Evolutionary conservation across 2,113 vertebrate genomes (phyloP), one percentile per base, ranked within the genome.

Genomic region (Parotia lawesii): DNA sequence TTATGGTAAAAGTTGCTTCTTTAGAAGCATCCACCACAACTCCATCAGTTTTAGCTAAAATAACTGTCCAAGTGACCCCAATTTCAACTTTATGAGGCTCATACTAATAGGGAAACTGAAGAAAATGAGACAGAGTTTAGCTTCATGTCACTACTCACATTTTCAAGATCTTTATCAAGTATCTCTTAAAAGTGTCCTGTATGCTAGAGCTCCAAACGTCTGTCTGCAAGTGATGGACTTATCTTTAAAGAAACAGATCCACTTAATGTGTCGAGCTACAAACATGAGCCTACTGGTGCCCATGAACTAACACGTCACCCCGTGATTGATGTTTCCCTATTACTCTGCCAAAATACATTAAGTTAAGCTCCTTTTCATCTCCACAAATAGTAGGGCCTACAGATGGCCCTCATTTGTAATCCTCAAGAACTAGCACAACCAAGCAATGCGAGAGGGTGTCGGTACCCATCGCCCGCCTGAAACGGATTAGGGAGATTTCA

Each of bases 281-380:
- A 97, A 97, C 97, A 96, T 96, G 90, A 89, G 93, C 94, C 88
- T 21, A 80, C 95, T 96, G 95, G 96, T 97, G 95, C 96, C 93
- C 92, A 94, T 76, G 74, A 96, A 96, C 97, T 97, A 97, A 97
- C 95, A 94, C 96, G 97, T 96, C 97, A 97, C 54, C 23, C 91
- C 4, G 62, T 97, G 97, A 98, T 97, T 96, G 97, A 97, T 97
- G 97, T 95, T 97, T 98, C 97, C 97, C 96, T 97, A 97, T 96
- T 96, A 97, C 95, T 97, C 94, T 97, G 96, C 97, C 96, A 96
- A 97, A 97, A 94, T 97, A 92, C 97, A 97, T 96, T 96, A 97
- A 97, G 96, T 96, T 97, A 98, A 97, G 94, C 92, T 97, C 93
- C 86, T 95, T 97, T 97, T 96, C 94, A 96, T 96, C 96, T 97